Base-by-base conservation (phyloP, 2,888 invertebrate genomes). In the Conops quadrifasciatus region DNA sequence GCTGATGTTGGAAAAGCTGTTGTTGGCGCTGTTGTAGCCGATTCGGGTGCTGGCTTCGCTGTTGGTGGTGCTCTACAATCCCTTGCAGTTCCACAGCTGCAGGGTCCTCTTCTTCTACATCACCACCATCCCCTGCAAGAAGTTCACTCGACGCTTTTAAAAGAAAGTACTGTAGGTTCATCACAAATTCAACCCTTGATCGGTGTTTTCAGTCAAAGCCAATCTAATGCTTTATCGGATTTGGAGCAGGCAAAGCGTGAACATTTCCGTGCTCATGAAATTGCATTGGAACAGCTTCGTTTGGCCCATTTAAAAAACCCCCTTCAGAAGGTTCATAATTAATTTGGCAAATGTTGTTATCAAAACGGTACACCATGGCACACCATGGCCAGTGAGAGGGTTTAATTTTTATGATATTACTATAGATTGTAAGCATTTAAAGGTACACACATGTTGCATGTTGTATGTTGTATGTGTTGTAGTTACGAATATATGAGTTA, bases 221-320 rank as follows among this genome's bases (percentile, higher is more conserved):
- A 62, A 26, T n/a, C n/a, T 36, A 60, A 26, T 47, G 75, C 62
- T 1, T 62, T 78, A 62, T 75, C 76, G 51, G 80, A 79, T 28
- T 64, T 82, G 67, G 81, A 84, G 59, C 75, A 76, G 70, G 85
- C 84, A 11, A 82, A 79, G 1, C 78, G 78, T 24, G 83, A 83
- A 26, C 84, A 84, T 67, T 83, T 84, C 64, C 80, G 79, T 3
- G 85, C 84, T 2, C 84, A 85, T 47, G 81, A 83, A 71, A 73
- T 80, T n/a, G 84, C 84, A 0, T 73, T 81, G 71, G 82, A 84
- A 60, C 83, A 83, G 53, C 76, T 84, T 65, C 82, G 81, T 47
- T 74, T 78, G 75, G 81, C 83, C 59, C 80, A 80, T 67, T 70
- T 77, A n/a, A 78, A 75, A 70, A 77, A 73, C 67, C 75, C 77